Conservation (phyloP, 1,140 invertebrate genomes). For the Cecropterus lyciades region DNA sequence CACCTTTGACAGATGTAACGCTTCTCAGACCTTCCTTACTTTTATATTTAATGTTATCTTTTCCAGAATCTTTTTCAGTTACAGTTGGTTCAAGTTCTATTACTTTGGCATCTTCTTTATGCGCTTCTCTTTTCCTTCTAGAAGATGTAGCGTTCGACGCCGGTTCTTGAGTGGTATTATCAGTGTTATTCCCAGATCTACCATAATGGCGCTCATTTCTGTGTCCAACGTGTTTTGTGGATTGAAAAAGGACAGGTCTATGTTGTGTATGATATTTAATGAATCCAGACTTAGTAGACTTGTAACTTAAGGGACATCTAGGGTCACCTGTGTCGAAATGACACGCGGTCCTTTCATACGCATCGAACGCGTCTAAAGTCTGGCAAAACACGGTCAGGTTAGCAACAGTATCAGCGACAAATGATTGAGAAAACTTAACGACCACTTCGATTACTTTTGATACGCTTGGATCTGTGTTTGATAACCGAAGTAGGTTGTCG, state of each 20-base stretch:
- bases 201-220: not conserved
- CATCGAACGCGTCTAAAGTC: conserved; percentile 41
- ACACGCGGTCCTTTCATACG: conserved; percentile 46
- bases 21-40: not conserved
- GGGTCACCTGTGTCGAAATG: conserved; percentile 5
- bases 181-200: no score
- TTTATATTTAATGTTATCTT: no score
- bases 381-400: conserved; percentile 60
- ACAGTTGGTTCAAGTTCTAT: not conserved
- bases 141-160: not conserved
- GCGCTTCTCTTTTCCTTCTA: conserved; percentile 41
- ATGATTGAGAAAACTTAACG: conserved; percentile 41
- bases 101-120: conserved; percentile 2
- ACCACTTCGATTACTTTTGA: conserved; percentile 46
- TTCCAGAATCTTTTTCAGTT: no score
- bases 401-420: conserved; percentile 45
- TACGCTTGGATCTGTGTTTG: conserved; percentile 38
- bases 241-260: conserved; percentile 46
- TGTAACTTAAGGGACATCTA: conserved; percentile 41
- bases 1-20: not conserved
- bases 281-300: conserved; percentile 52
- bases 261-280: conserved; percentile 58
- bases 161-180: not conserved
- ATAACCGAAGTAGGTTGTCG: not conserved
- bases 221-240: conserved; percentile 51